Conservation (phyloP, 2,888 invertebrate genomes). For the Leucophora obtusa region DNA sequence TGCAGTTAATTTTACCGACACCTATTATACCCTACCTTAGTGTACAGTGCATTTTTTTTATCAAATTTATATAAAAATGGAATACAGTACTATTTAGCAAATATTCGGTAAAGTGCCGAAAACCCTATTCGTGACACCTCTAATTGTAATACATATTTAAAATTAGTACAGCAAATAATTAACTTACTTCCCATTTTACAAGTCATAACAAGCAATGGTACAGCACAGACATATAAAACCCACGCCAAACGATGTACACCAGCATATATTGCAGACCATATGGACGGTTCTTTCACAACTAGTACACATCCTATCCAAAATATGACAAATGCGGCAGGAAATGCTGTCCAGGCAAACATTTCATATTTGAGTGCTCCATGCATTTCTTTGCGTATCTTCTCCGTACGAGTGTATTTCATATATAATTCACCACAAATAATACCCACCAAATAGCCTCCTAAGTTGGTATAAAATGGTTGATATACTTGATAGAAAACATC, state of each 20-base stretch:
- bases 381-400: conserved; percentile 39
- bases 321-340: conserved; percentile 65
- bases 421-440: conserved; percentile 71
- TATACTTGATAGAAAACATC: conserved; percentile 72
- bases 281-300: conserved; percentile 73
- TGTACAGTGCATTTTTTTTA: too few relatives aligned
- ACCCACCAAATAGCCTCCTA: conserved; percentile 74
- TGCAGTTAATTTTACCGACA: too few relatives aligned
- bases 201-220: conserved; percentile 71
- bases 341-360: conserved; percentile 63
- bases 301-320: conserved; percentile 71
- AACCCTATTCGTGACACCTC: too few relatives aligned
- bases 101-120: too few relatives aligned
- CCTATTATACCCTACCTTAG: too few relatives aligned
- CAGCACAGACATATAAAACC: conserved; percentile 72
- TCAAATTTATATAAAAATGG: too few relatives aligned
- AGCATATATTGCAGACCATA: conserved; percentile 78
- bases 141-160: too few relatives aligned
- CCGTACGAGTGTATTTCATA: conserved; percentile 61
- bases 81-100: too few relatives aligned
- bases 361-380: conserved; percentile 66
- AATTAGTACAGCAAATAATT: not conserved
- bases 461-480: conserved; percentile 74
- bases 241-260: conserved; percentile 77
- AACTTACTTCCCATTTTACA: conserved; percentile 75